phyloP scores from a whole-genome alignment of 2,113 vertebrate genomes.

The Tetrao urogallus region DNA sequence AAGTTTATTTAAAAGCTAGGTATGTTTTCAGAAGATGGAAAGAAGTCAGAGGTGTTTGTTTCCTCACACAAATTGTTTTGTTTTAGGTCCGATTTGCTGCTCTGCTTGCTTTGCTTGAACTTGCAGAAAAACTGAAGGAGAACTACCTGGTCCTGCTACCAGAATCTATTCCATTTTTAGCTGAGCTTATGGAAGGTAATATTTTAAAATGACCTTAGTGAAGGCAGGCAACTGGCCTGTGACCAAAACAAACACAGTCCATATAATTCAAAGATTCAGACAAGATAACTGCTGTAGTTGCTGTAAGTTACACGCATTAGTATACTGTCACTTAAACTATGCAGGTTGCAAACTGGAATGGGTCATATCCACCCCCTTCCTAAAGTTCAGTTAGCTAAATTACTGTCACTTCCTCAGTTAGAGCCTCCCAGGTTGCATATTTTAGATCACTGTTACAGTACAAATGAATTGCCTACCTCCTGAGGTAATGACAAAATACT shows the following conservation, averaged over 20 bases:
- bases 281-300: background rate
- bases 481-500: background rate
- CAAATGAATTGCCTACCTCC: background rate
- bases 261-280: background rate
- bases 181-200: conserved; percentile 97
- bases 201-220: background rate
- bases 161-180: conserved; percentile 95
- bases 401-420: accelerated
- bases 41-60: background rate
- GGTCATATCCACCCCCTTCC: background rate
- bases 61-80: background rate
- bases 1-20: background rate
- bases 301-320: accelerated
- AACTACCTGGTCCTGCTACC: conserved; percentile 94
- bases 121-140: conserved; percentile 91
- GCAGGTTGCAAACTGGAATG: background rate
- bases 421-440: background rate
- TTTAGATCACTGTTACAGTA: background rate
- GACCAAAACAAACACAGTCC: background rate
- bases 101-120: conserved; percentile 84
- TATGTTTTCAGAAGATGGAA: background rate
- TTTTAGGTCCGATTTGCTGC: conserved; percentile 92
- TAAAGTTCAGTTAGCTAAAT: background rate
- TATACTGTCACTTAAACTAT: background rate
- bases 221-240: background rate